phyloP scores from a whole-genome alignment of 2,888 invertebrate genomes.

The Caenorhabditis virilis region DNA sequence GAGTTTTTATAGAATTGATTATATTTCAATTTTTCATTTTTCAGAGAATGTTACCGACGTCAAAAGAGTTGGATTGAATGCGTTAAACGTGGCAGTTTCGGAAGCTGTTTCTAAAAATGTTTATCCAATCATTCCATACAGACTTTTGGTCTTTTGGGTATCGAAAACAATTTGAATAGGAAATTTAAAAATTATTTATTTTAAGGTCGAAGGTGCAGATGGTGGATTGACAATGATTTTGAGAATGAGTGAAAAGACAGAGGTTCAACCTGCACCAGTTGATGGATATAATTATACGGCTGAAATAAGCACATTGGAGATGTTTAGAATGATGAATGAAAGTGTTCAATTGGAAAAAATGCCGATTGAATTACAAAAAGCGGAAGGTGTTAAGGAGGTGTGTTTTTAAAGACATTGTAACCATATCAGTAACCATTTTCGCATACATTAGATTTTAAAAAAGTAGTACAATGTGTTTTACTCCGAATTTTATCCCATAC shows the following conservation, averaged over 20 bases:
- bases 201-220: slow-evolving; percentile 4
- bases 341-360: slow-evolving; percentile 15
- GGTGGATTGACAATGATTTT: slow-evolving; percentile 16
- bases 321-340: slow-evolving; percentile 13
- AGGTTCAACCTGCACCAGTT: slow-evolving; percentile 4
- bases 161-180: not conserved
- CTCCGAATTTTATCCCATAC: too few relatives aligned
- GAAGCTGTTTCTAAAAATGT: slow-evolving; percentile 18
- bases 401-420: not conserved
- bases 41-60: slow-evolving; percentile 19
- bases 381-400: slow-evolving; percentile 21
- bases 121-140: slow-evolving; percentile 21
- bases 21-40: slow-evolving; percentile 1
- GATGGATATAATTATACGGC: slow-evolving; percentile 17
- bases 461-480: too few relatives aligned
- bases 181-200: not conserved
- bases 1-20: not conserved
- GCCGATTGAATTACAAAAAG: slow-evolving; percentile 18
- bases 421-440: too few relatives aligned
- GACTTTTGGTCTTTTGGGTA: slow-evolving; percentile 23
- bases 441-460: too few relatives aligned
- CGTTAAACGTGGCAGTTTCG: slow-evolving; percentile 18
- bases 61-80: slow-evolving; percentile 15
- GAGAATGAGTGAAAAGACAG: slow-evolving; percentile 27
- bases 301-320: slow-evolving; percentile 16